Conservation (phyloP, 2,888 invertebrate genomes). For the Pollenia angustigena region DNA sequence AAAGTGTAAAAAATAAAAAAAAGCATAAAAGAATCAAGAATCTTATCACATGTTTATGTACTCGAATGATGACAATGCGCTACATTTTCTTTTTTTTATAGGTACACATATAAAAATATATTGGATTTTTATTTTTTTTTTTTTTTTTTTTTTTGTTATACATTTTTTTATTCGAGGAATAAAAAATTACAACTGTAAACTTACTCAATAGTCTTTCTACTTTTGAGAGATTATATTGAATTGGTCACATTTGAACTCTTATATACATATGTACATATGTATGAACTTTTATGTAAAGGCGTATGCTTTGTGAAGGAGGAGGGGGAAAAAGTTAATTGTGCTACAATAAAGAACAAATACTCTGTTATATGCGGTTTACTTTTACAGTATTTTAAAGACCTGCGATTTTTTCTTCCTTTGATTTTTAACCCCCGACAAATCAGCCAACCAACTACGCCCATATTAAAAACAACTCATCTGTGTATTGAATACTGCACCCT, state of each 20-base stretch:
- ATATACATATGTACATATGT: not conserved
- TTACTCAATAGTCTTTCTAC: not conserved
- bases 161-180: slow-evolving; percentile 19
- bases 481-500: not conserved
- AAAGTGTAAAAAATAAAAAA: slow-evolving; percentile 21
- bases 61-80: slow-evolving; percentile 61
- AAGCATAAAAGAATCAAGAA: slow-evolving; percentile 22
- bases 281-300: not conserved
- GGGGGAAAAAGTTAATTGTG: too few species aligned
- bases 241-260: not conserved
- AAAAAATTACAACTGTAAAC: not conserved
- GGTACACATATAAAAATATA: slow-evolving; percentile 7
- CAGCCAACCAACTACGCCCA: not conserved
- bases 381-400: too few species aligned
- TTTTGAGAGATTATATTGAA: slow-evolving; percentile 8
- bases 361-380: too few species aligned
- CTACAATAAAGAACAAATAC: too few species aligned
- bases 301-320: not conserved
- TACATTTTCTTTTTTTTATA: slow-evolving; percentile 32
- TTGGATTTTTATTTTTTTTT: slow-evolving; percentile 37
- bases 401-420: not conserved
- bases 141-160: slow-evolving; percentile 11
- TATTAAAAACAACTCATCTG: not conserved
- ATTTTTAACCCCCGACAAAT: not conserved
- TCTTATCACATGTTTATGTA: slow-evolving; percentile 58